Evolutionary conservation across 2,113 vertebrate genomes (phyloP), one percentile per base, ranked within the genome.

Genomic region (Plectropomus leopardus): DNA sequence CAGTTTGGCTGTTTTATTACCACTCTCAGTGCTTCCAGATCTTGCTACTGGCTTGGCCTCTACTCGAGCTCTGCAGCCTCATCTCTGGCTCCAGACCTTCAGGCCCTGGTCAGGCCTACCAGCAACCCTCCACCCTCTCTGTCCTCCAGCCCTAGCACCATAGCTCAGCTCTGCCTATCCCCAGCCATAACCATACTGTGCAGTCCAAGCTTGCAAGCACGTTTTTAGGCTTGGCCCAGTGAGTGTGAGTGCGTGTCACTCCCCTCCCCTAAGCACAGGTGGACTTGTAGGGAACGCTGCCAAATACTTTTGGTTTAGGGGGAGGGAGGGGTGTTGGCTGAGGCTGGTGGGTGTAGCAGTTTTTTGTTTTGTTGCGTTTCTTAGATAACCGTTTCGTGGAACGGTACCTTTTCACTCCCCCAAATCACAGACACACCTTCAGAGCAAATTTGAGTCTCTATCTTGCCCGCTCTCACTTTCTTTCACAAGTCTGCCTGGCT

Each of bases 221-320:
- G 81, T 93, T 92, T 89, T 76, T 68, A 85, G 89, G 86, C 85
- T 92, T 82, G 88, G 90, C 87, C 80, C 44, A 53, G 65, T 74
- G 73, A 82, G 86, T 79, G 85, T 45, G 86, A 72, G 63, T 73
- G 91, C 86, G 54, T 72, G 93, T 92, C 89, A 91, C 93, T 95
- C 90, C 94, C 93, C 93, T 92, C 88, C 93, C 93, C 87, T 84
- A 87, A 92, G 96, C 95, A 96, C 97, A 99, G 98, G 98, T 99
- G 97, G 97, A 99, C 94, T 85, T 73, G 90, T 89, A 93, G 92
- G 97, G 96, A 96, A 79, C 30, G 1, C 78, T 96, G 97, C 97
- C 97, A 99, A 97, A 97, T 98, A 96, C 94, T 97, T 98, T 96
- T 95, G 96, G 96, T 97, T 96, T 94, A 92, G 94, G 95, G 95